Conservation (phyloP, 2,888 invertebrate genomes). For the Lepidocyrtinus sp. region DNA sequence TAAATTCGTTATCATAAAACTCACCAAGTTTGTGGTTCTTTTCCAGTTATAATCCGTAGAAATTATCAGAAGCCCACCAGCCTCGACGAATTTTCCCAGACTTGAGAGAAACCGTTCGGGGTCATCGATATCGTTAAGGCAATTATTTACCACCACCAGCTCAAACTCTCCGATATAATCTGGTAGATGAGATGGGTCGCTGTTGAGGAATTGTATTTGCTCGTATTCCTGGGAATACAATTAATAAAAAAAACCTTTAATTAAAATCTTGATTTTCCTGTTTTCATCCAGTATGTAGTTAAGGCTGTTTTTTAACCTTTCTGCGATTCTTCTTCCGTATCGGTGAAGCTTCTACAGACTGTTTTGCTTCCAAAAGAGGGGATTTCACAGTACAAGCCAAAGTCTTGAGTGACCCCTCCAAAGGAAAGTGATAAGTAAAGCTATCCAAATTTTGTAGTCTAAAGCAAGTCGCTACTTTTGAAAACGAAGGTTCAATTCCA, state of each 20-base stretch:
- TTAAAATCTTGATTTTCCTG: no score
- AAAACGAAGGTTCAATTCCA: conserved; percentile 65
- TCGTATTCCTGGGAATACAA: conserved; percentile 52
- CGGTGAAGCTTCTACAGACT: background rate
- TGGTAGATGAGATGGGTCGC: conserved; percentile 43
- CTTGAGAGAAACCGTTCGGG: conserved; percentile 58
- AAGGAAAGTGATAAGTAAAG: conserved; percentile 63
- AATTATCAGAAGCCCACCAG: conserved; percentile 61
- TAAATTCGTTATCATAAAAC: background rate
- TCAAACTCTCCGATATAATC: conserved; percentile 58
- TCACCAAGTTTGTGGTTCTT: conserved; percentile 60
- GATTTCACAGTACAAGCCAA: conserved; percentile 29
- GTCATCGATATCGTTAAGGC: conserved; percentile 56
- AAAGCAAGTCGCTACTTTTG: conserved; percentile 63
- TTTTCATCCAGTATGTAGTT: no score
- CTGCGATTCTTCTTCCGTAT: conserved; percentile 26
- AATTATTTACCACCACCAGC: conserved; percentile 63
- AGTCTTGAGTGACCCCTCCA: conserved; percentile 65
- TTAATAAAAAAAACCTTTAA: no score
- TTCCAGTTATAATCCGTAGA: conserved; percentile 68
- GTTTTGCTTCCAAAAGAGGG: conserved; percentile 16
- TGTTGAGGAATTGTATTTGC: conserved; percentile 62
- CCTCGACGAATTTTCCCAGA: conserved; percentile 56
- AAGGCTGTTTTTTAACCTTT: conserved; percentile 14
- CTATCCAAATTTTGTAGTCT: conserved; percentile 62